These are phyloP conservation scores for Carassius carassius DNA, from an alignment of 2,113 vertebrate species.

Conservation along the genomic window DNA sequence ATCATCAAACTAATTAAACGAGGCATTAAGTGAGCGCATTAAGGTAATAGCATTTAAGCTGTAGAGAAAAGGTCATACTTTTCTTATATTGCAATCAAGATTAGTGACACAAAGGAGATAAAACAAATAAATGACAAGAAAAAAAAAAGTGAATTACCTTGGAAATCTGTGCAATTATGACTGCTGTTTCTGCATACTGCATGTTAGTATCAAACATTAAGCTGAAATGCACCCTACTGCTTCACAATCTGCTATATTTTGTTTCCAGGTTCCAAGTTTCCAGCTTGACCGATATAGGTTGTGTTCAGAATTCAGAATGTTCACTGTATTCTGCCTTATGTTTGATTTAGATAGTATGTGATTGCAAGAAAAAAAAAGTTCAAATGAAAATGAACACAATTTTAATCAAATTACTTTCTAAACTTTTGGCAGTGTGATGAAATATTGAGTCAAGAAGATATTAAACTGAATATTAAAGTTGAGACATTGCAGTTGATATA, in stretches of 20 bases:
- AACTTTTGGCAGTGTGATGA: no score
- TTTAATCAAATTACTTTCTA: no score
- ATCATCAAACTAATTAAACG: constrained; percentile 64
- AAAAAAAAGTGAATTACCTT: background rate
- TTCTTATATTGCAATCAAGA: constrained; percentile 54
- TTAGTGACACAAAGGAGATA: background rate
- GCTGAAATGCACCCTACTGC: background rate
- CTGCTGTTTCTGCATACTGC: background rate
- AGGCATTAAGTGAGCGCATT: constrained; percentile 60
- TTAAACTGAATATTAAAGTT: no score
- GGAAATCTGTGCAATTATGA: background rate
- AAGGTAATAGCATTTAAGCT: constrained; percentile 68
- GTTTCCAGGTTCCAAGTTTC: background rate
- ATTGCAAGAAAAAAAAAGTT: background rate
- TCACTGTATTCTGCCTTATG: background rate
- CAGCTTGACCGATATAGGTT: background rate
- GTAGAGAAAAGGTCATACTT: constrained; percentile 65
- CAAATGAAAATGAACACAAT: no score
- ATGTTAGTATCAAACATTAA: background rate
- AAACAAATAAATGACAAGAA: constrained; percentile 11
- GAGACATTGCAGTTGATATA: no score
- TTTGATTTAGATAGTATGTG: background rate
- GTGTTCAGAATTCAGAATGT: background rate
- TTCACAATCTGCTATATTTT: constrained; percentile 18
- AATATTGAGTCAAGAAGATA: no score